Conservation (phyloP, 2,797 vertebrate species). For the Gymnothorax reevesii region DNA sequence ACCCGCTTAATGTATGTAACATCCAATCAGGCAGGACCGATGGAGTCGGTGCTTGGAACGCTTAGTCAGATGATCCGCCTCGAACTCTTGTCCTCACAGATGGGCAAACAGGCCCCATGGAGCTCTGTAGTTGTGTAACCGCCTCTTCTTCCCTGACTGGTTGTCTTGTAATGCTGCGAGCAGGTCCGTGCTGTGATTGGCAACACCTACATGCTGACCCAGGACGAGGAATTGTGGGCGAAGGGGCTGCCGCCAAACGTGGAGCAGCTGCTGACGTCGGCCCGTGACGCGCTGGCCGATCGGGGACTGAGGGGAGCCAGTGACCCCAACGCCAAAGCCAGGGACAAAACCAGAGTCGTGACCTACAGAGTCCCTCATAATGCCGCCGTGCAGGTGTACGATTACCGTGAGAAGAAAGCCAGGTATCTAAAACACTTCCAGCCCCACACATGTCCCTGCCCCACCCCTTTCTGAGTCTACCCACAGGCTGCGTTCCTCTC, state of each 20-base stretch:
- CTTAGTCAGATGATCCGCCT: no score
- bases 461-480: no score
- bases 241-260: slow-evolving; percentile 81
- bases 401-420: slow-evolving; percentile 85
- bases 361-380: slow-evolving; percentile 88
- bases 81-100: no score
- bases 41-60: not conserved
- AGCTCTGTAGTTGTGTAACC: not conserved
- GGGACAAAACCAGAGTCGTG: slow-evolving; percentile 72
- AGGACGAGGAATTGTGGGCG: slow-evolving; percentile 87
- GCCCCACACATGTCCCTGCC: not conserved
- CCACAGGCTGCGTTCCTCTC: no score
- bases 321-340: accelerated
- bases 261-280: slow-evolving; percentile 71
- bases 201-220: slow-evolving; percentile 87
- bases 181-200: slow-evolving; percentile 87
- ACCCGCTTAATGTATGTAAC: not conserved
- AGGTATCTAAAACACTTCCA: slow-evolving; percentile 64
- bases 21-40: not conserved
- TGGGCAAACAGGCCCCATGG: no score
- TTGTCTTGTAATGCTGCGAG: not conserved
- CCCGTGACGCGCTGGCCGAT: slow-evolving; percentile 75
- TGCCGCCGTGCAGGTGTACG: slow-evolving; percentile 87
- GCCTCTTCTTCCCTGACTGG: not conserved
- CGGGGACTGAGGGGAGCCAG: slow-evolving; percentile 58